phyloP scores from a whole-genome alignment of 2,797 vertebrate species.

The Kryptolebias ocellatus region DNA sequence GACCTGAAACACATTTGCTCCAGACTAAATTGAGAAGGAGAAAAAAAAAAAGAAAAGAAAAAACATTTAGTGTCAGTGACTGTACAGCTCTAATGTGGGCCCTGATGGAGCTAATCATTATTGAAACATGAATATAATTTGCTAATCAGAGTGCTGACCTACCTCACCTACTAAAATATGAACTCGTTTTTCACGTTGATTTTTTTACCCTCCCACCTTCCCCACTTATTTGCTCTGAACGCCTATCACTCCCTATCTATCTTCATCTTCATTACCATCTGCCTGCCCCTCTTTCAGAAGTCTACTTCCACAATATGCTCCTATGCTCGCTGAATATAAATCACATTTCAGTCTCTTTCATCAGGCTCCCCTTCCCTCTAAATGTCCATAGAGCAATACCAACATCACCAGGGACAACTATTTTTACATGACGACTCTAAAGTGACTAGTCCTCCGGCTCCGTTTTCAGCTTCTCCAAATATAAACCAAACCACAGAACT shows the following conservation, averaged over 20 bases:
- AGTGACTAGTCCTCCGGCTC: conserved; percentile 46
- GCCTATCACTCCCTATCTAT: conserved; percentile 37
- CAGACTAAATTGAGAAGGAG: no score
- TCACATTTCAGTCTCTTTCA: conserved; percentile 79
- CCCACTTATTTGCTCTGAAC: conserved; percentile 31
- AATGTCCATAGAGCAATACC: conserved; percentile 51
- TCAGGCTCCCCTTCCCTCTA: conserved; percentile 60
- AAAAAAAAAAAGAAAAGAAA: no score
- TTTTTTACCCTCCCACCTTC: conserved; percentile 5
- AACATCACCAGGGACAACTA: conserved; percentile 57
- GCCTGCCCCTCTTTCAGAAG: conserved; percentile 32
- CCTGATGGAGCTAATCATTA: conserved; percentile 47
- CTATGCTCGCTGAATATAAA: conserved; percentile 67
- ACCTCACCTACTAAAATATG: conserved; percentile 52
- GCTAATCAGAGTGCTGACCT: conserved; percentile 55
- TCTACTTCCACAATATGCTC: conserved; percentile 41
- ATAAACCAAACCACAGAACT: conserved; percentile 37
- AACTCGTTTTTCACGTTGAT: conserved; percentile 39
- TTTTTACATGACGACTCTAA: conserved; percentile 62
- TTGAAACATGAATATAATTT: conserved; percentile 62
- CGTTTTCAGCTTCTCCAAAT: conserved; percentile 68
- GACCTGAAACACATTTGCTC: no score
- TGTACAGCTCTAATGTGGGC: no score
- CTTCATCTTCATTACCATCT: conserved; percentile 39
- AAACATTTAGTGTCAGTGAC: no score